Evolutionary conservation across 2,888 invertebrate genomes (phyloP).

Genomic region (Melieria omissa): DNA sequence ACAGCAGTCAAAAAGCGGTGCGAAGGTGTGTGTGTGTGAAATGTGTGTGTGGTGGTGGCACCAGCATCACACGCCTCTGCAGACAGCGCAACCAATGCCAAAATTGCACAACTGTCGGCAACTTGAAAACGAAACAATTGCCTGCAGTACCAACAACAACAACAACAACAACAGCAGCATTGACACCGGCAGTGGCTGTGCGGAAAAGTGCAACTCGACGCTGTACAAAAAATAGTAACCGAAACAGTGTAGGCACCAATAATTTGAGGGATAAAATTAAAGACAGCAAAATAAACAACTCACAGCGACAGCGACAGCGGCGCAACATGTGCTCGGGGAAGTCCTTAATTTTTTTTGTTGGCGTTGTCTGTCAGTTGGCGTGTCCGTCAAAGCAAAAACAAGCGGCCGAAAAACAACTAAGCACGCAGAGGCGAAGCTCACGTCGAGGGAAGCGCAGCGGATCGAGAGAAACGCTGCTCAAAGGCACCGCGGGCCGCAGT

Average conservation of each 20-base stretch:
- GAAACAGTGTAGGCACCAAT: too few relatives aligned
- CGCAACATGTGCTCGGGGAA: not conserved
- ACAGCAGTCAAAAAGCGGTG: not conserved
- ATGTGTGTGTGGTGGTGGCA: constrained; percentile 26
- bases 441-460: constrained; percentile 1
- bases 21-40: not conserved
- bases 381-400: too few relatives aligned
- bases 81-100: constrained; percentile 38
- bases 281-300: constrained; percentile 2
- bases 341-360: too few relatives aligned
- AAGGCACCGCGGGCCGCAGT: constrained; percentile 8
- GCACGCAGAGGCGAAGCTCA: not conserved
- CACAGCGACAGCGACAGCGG: not conserved
- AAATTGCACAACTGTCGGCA: constrained; percentile 34
- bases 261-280: too few relatives aligned
- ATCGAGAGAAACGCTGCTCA: constrained; percentile 13
- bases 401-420: too few relatives aligned
- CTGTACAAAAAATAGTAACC: too few relatives aligned
- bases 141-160: not conserved
- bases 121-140: not conserved
- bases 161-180: not conserved
- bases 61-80: constrained; percentile 38
- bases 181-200: not conserved
- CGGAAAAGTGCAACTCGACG: not conserved
- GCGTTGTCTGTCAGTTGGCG: too few relatives aligned